Percentiles rank a stretch among this genome's conserved stretches.
phyloP scores from a whole-genome alignment of 2,797 vertebrate genomes.

The Denticeps clupeoides region DNA sequence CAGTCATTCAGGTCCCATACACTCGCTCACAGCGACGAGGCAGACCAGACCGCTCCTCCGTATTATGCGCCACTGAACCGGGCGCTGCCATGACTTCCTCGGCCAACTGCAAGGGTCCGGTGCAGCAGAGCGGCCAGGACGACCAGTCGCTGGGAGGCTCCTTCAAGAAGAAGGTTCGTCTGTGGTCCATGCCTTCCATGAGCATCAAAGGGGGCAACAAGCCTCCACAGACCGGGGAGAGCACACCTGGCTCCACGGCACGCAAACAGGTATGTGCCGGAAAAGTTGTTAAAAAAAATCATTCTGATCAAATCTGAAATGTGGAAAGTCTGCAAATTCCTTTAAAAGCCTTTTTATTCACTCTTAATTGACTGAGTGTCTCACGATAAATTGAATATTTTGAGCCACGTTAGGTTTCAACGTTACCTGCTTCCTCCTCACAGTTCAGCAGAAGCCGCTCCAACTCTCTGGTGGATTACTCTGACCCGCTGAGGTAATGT shows the following conservation, averaged over 20 bases:
- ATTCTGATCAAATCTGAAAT: too few species aligned
- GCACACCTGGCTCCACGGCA: conserved; percentile 45
- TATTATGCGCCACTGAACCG: conserved; percentile 37
- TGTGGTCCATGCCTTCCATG: conserved; percentile 49
- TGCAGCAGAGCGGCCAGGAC: conserved; percentile 46
- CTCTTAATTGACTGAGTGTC: not conserved
- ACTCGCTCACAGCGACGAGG: conserved; percentile 21
- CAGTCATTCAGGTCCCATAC: conserved; percentile 30
- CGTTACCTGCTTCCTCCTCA: conserved; percentile 36
- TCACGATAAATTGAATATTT: not conserved
- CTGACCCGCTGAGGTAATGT: conserved; percentile 77
- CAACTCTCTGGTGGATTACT: conserved; percentile 65
- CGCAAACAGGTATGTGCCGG: conserved; percentile 63
- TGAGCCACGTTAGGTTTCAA: not conserved
- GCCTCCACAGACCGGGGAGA: conserved; percentile 42
- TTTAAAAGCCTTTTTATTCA: not conserved
- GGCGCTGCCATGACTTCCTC: conserved; percentile 32
- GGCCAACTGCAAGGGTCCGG: conserved; percentile 60
- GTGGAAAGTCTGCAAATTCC: not conserved
- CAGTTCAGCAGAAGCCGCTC: conserved; percentile 60
- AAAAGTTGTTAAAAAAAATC: not conserved
- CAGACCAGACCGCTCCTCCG: conserved; percentile 25
- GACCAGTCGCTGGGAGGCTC: conserved; percentile 40
- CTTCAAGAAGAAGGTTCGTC: conserved; percentile 39
- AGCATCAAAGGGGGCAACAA: conserved; percentile 37